Evolutionary conservation across 2,888 invertebrate species (phyloP).

Genomic region (Dorcus parallelipipedus): DNA sequence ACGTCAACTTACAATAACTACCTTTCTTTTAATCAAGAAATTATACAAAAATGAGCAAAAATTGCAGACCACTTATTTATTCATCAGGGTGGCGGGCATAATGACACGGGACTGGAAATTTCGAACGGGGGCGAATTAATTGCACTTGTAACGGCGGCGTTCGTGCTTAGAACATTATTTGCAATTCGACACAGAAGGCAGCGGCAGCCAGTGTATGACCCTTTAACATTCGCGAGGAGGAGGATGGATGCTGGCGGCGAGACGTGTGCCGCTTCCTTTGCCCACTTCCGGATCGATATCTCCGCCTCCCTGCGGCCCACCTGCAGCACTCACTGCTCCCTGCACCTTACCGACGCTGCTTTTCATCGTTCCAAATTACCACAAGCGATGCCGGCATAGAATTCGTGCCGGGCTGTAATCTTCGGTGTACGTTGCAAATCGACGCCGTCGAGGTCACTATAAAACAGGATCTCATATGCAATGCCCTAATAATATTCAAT

Average conservation of each 20-base stretch:
- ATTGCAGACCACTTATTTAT: no score
- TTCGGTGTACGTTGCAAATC: not conserved
- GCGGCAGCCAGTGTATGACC: conserved; percentile 25
- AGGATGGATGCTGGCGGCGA: conserved; percentile 29
- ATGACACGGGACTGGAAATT: not conserved
- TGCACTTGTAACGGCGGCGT: not conserved
- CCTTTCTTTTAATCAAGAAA: no score
- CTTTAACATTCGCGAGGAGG: conserved; percentile 28
- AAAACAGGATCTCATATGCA: not conserved
- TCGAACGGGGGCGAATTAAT: not conserved
- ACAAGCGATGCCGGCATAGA: conserved; percentile 3
- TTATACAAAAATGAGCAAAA: no score
- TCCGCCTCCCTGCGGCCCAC: conserved; percentile 23
- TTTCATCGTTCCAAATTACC: conserved; percentile 6
- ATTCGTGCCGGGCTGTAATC: conserved; percentile 2
- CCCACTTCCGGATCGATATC: conserved; percentile 28
- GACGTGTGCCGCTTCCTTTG: conserved; percentile 29
- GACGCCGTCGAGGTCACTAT: not conserved
- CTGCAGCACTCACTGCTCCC: conserved; percentile 19
- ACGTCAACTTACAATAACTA: no score
- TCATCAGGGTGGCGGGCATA: not conserved
- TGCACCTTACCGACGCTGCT: conserved; percentile 4
- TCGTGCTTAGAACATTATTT: not conserved
- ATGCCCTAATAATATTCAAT: not conserved
- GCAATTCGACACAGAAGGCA: not conserved